phyloP scores from a whole-genome alignment of 2,797 vertebrate species.

The Clarias fuscus region DNA sequence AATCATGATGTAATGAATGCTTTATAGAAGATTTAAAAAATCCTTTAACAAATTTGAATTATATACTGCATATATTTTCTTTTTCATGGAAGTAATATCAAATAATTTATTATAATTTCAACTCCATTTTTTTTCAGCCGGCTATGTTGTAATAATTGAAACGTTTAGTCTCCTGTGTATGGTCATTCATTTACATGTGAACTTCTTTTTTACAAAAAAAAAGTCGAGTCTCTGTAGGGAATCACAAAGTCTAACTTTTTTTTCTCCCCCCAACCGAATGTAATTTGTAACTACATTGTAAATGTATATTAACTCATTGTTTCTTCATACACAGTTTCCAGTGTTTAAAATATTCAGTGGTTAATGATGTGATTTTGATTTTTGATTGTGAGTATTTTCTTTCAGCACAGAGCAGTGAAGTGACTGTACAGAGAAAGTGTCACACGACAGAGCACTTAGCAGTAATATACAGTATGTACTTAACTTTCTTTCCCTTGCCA shows the following conservation, averaged over 20 bases:
- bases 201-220: constrained; percentile 1
- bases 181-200: background rate
- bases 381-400: background rate
- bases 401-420: background rate
- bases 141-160: background rate
- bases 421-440: background rate
- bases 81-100: background rate
- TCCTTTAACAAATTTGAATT: background rate
- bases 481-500: background rate
- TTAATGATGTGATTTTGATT: background rate
- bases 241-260: background rate
- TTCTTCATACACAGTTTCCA: background rate
- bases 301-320: background rate
- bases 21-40: background rate
- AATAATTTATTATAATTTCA: background rate
- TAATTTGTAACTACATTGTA: too few species aligned
- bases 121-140: background rate
- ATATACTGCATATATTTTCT: background rate
- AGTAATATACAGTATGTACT: background rate
- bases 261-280: too few species aligned
- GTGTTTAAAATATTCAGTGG: background rate
- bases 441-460: background rate
- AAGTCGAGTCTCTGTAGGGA: background rate
- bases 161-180: background rate
- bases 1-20: background rate